Base-by-base conservation (phyloP, 2,113 vertebrate species). In the Oryzias javanicus region DNA sequence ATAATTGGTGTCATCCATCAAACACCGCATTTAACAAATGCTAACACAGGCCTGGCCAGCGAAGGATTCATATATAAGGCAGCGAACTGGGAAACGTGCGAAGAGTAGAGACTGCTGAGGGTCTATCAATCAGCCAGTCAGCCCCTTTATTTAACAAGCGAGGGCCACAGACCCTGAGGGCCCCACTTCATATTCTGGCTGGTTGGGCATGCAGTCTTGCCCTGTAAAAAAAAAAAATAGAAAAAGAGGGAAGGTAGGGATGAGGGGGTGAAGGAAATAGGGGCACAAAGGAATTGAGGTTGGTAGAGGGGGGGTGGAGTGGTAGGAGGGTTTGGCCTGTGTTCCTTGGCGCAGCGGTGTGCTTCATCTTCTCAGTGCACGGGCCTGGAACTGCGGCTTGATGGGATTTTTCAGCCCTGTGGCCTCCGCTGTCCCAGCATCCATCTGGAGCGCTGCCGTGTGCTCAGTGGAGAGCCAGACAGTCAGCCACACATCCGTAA, bases 1-100 rank as follows among this genome's bases (percentile, higher is more conserved):
- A 86, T 91, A 92, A 92, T 92, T 91, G 91, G 89, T 85, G 77
- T 84, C 86, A 92, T 92, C 91, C 88, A 92, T 92, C 91, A 92
- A 86, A 86, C 63, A 76, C 63, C 61, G 80, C 83, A 87, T 90
- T 91, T 91, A 91, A 91, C 86, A 76, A 90, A 89, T 40, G 76
- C 88, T 82, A 84, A 90, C 82, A 57, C 72, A 83, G 60, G 76
- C 54, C 78, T 19, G 82, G 79, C 81, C 83, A 79, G 85, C 82
- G 82, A 91, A 91, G 83, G 83, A 86, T 88, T 90, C 86, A 67
- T 85, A 90, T 89, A 89, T 86, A 82, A 88, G 80, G 86, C 79
- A 61, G 84, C 70, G 73, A 86, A 90, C 83, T 68, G 56, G 79
- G 81, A 86, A 90, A 89, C 82, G 74, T 75, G 85, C 64, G 82